Base-by-base conservation (phyloP, 2,113 vertebrate genomes). In the Lethenteron camtschaticum region DNA sequence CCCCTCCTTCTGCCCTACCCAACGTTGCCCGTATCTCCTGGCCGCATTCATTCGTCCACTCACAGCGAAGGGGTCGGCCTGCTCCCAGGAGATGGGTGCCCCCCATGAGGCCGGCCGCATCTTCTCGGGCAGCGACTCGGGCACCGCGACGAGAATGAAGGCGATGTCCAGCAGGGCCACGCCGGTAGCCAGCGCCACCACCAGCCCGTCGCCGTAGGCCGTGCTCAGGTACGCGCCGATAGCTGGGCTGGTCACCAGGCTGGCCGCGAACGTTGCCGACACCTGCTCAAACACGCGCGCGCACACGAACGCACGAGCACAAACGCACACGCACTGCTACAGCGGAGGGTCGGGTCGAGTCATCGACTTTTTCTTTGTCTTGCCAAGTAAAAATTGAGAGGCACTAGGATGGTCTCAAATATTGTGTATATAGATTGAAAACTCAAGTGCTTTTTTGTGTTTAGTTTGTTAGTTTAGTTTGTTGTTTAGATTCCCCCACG, bases 31-130 rank as follows among this genome's bases (percentile, higher is more conserved):
- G 41, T 41, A 41, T 41, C 4, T 41, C 41, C 41, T 41, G 41
- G 41, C 41, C 41, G 41, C 6, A 41, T 41, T 41, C 41, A 41
- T 41, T 41, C 41, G 41, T 41, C 41, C 41, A 41, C 88, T 85
- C 75, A 90, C 87, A 68, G 87, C 83, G 0, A 90, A 91, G 0
- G 86, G 86, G 68, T 89, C 87, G 0, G 88, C 88, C 75, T 91
- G 88, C 68, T 90, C 88, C 88, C 88, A 89, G 69, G 88, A 89
- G 74, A 88, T 88, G 0, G 88, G 86, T 0, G 87, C 87, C 68
- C 87, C 88, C 87, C 87, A 90, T 0, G 86, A 91, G 1, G 86
- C 88, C 0, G 88, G 88, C 57, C 88, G 83, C 88, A 91, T 91
- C 76, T 91, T 89, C 70, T 91, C 88, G 0, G 88, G 88, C 76